Conservation (phyloP, 2,113 vertebrate species). For the Siniperca chuatsi region DNA sequence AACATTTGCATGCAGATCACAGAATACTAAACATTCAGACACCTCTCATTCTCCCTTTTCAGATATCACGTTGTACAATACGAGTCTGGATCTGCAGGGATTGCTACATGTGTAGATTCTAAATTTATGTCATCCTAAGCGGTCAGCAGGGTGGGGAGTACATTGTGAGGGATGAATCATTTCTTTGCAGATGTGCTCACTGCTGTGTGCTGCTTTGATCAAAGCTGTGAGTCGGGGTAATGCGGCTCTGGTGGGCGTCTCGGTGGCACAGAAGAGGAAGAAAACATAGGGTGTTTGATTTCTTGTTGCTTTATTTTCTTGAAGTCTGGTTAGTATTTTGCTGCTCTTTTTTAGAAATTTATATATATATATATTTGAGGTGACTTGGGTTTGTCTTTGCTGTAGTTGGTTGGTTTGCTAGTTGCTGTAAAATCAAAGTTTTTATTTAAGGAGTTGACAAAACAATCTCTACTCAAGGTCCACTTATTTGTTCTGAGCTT, state of each 20-base stretch:
- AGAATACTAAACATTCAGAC: conserved; percentile 17
- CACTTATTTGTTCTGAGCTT: not conserved
- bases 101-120: conserved; percentile 29
- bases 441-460: not conserved
- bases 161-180: conserved; percentile 59
- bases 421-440: not conserved
- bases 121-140: conserved; percentile 40
- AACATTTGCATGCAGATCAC: conserved; percentile 25
- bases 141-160: conserved; percentile 31
- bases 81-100: conserved; percentile 2
- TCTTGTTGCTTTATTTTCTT: not conserved
- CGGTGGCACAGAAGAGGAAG: conserved; percentile 12
- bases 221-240: conserved; percentile 48
- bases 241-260: conserved; percentile 38
- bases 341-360: not conserved
- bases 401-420: not conserved
- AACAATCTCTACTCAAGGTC: not conserved
- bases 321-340: not conserved
- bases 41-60: conserved; percentile 7
- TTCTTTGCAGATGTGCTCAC: conserved; percentile 58
- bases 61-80: not conserved
- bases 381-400: not conserved
- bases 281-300: conserved; percentile 14
- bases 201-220: conserved; percentile 57
- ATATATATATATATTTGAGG: not conserved